Base-by-base conservation (phyloP, 1,140 invertebrate species). In the Atta cephalotes region DNA sequence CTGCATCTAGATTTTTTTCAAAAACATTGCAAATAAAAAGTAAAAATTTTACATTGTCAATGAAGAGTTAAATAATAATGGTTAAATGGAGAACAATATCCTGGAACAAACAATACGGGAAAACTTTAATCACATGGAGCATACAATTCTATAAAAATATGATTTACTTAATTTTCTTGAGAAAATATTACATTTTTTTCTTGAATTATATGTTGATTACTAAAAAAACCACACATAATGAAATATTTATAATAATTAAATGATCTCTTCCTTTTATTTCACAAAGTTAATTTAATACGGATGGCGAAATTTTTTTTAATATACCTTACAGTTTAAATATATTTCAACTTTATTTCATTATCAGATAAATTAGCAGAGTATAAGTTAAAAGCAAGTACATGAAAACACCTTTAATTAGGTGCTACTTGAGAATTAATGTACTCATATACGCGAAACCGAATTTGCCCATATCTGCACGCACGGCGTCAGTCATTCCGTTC, bases 321-420 rank as follows among this genome's bases (percentile, higher is more conserved):
- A 31, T 14, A 66, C 31, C 1, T 51, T 66, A 39, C 12, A 49
- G 45, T 65, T 16, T 21, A 21, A 9, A 51, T 18, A 12, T 21
- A 74, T 25, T 74, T 74, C 31, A 35, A n/a, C 16, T 76, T 53
- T 16, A 35, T 35, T 58, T 53, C 9, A 63, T 72, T 31, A 74
- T 56, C 28, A 25, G 39, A 53, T 9, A 70, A 80, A 39, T 81
- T 71, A 71, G 31, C 78, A 31, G 45, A 35, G n/a, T 9, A 7
- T 28, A 51, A 10, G 6, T 81, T 66, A 35, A 21, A n/a, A 25
- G 21, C n/a, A 70, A 35, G 65, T 66, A 66, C 45, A 70, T 25
- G 49, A 25, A 18, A 39, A 62, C 25, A 25, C 14, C 25, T 84
- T 62, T 84, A 76, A 84, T 84, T 84, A 76, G 39, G 7, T 31